Evolutionary conservation across 2,113 vertebrate genomes (phyloP), one percentile per base, ranked within the genome.

Genomic region (Phyllostomus hastatus): DNA sequence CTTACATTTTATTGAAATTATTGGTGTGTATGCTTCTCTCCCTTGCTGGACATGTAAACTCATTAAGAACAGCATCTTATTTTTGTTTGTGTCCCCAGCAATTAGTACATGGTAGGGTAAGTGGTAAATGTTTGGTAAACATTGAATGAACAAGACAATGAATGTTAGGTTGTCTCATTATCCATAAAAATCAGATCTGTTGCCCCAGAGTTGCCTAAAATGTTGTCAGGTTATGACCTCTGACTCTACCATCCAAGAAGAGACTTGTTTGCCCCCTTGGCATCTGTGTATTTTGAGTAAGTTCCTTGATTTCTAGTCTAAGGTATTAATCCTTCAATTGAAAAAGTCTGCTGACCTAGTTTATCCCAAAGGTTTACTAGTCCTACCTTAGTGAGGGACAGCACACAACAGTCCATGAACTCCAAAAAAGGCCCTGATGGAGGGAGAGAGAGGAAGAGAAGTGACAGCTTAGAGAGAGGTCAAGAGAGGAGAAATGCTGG

Each of bases 391-490:
- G 19, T 41, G 41, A 72, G 43, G 43, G 11, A 4, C 26, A 90
- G 52, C 48, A 22, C 33, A 85, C 19, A 82, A 20, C 20, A 81
- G 35, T 31, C n/a, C 61, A 64, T 41, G 88, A 93, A 90, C 52
- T 41, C 41, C 33, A 41, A 33, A 61, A 78, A 95, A 46, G 83
- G 6, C 9, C 69, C 16, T 14, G 59, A 76, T 64, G 50, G 59
- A 67, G 24, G 4, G 41, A 81, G 35, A 72, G 22, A 83, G 64
- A 75, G 61, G n/a, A 61, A 88, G 81, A 78, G 43, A 89, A 73
- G n/a, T 93, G 92, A 90, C 90, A 75, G 50, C 12, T 79, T 72
- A 64, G 64, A 46, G 69, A 96, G 87, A 85, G 92, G 75, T 73
- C 1, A 41, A 76, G 52, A 72, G 96, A 66, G 81, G 67, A 92